Base-by-base conservation (phyloP, 2,888 invertebrate species). In the Hetaerina titia region DNA sequence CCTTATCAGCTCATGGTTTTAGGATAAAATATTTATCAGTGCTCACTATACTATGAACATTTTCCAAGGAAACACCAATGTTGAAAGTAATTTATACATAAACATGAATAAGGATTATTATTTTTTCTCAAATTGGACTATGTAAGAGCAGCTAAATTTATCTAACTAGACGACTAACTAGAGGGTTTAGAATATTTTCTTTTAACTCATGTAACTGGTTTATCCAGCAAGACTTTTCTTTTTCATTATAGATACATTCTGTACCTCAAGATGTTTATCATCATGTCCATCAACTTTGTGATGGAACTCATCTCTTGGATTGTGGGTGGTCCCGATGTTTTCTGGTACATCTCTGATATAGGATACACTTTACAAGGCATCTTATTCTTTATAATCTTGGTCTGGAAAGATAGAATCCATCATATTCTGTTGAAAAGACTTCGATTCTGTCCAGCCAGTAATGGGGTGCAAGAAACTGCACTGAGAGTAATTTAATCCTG, bases 231-330 rank as follows among this genome's bases (percentile, higher is more conserved):
- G 17, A 22, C 19, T 4, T 45, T 69, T 45, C 7, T 6, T 90
- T 63, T 25, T 95, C 56, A 90, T 63, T 96, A 95, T 95, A 97
- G 97, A 95, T 97, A 97, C 96, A 97, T 97, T 15, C 97, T 97
- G 92, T 97, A 97, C 95, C 97, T 97, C 95, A 96, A 98, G 87
- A 97, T 98, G 11, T 98, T 98, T 95, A 97, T 97, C 95, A 97
- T 98, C 95, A 98, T 98, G 97, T 98, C 98, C 0, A 96, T 98
- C 15, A 98, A 98, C 94, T 98, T 98, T 98, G 97, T 97, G 60
- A 97, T 98, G 96, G 98, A 98, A 96, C 97, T 98, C 95, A 97
- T 98, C 0, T 98, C 98, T 0, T 98, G 98, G 97, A 97, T 97
- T 94, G 97, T 97, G 0, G 97, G 97, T 0, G 97, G 97, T 15